phyloP scores from a whole-genome alignment of 2,113 vertebrate genomes.

The Pseudorhombus dupliciocellatus region DNA sequence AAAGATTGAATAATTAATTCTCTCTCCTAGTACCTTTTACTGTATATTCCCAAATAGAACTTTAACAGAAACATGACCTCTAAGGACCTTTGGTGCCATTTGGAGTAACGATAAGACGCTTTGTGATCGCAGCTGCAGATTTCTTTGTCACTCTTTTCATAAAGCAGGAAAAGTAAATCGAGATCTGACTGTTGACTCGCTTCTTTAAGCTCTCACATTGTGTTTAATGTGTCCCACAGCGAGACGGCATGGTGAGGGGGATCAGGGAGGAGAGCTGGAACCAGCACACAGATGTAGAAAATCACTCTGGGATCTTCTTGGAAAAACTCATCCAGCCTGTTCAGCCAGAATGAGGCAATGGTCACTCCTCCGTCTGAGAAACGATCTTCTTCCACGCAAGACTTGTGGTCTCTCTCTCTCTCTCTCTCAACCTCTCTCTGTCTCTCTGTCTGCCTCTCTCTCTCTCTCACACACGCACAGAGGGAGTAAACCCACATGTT shows the following conservation, averaged over 20 bases:
- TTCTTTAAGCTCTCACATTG: background rate
- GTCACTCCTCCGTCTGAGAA: slow-evolving; percentile 8
- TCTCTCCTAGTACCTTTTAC: background rate
- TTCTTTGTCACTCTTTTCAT: background rate
- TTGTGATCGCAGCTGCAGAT: background rate
- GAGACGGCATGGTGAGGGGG: slow-evolving; percentile 69
- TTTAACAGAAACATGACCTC: background rate
- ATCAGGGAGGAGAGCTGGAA: slow-evolving; percentile 78
- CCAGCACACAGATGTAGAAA: slow-evolving; percentile 63
- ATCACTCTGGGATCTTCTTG: slow-evolving; percentile 60
- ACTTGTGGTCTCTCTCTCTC: slow-evolving; percentile 18
- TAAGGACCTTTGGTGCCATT: no score
- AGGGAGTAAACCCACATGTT: slow-evolving; percentile 52
- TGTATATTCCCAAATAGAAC: no score
- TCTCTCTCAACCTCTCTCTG: slow-evolving; percentile 15
- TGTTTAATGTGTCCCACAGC: slow-evolving; percentile 46
- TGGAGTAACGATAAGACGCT: background rate
- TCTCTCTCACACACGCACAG: slow-evolving; percentile 3
- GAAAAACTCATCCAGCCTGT: slow-evolving; percentile 64
- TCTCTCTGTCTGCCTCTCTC: background rate
- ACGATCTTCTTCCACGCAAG: slow-evolving; percentile 10
- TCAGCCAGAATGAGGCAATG: slow-evolving; percentile 60
- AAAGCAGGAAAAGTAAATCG: background rate
- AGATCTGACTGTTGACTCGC: slow-evolving; percentile 11
- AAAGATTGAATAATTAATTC: background rate